phyloP scores from a whole-genome alignment of 2,113 vertebrate genomes.

The Cygnus buccinator region DNA sequence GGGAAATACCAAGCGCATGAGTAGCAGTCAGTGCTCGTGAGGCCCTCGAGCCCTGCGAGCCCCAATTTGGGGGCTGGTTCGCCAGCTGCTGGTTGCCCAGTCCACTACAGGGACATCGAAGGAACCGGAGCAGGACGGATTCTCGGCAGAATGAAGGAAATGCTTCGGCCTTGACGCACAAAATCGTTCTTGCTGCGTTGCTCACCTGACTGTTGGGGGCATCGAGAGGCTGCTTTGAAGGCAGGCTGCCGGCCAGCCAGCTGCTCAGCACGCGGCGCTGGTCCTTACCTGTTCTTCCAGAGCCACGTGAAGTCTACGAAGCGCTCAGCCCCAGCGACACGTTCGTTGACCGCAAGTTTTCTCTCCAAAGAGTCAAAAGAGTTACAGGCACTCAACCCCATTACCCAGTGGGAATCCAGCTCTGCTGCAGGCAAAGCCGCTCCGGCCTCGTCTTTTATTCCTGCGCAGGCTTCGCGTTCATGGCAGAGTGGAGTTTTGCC shows the following conservation, averaged over 20 bases:
- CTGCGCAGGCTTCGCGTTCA: background rate
- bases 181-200: background rate
- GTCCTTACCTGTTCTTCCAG: background rate
- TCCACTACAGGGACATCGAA: background rate
- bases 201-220: background rate
- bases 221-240: background rate
- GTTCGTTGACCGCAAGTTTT: background rate
- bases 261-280: background rate
- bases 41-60: background rate
- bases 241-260: background rate
- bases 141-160: background rate
- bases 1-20: background rate
- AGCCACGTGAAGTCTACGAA: background rate
- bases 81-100: background rate
- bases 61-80: background rate
- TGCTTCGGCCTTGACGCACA: background rate
- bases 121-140: background rate
- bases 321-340: rapidly evolving
- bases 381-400: background rate
- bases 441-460: background rate
- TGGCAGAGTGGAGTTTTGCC: constrained; percentile 7
- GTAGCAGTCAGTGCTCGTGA: background rate
- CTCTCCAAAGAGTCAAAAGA: background rate
- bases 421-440: background rate
- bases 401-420: background rate